Conservation (phyloP, 2,888 invertebrate species). For the Diloba caeruleocephala region DNA sequence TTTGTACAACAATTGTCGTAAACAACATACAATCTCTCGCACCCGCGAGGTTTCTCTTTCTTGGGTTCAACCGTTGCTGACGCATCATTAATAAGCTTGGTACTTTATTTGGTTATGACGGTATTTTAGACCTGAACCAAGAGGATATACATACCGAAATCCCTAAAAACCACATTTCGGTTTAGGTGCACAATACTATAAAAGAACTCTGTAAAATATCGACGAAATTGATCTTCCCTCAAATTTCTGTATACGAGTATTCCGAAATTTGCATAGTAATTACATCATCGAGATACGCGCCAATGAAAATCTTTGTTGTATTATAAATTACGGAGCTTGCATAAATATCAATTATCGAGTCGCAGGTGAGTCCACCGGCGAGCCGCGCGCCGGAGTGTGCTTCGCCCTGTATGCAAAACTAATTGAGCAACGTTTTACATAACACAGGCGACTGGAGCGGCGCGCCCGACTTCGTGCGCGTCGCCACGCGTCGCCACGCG, state of each 20-base stretch:
- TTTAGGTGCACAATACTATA: constrained; percentile 14
- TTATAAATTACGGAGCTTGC: constrained; percentile 34
- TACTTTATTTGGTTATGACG: no score
- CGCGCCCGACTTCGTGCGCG: not conserved
- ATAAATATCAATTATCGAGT: constrained; percentile 40
- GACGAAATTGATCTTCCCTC: constrained; percentile 10
- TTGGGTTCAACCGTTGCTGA: no score
- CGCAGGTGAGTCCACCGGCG: constrained; percentile 23
- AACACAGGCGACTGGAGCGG: not conserved
- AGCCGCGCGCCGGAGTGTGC: not conserved
- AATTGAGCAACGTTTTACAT: constrained; percentile 24
- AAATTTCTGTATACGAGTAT: constrained; percentile 8
- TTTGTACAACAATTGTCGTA: no score
- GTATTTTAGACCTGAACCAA: no score
- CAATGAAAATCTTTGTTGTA: constrained; percentile 27
- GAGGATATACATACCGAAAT: constrained; percentile 2
- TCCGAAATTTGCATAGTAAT: constrained; percentile 40
- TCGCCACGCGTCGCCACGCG: not conserved
- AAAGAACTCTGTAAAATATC: constrained; percentile 23
- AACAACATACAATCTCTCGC: no score
- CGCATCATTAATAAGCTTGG: no score
- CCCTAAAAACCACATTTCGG: constrained; percentile 17
- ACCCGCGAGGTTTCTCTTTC: no score
- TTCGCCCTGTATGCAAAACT: constrained; percentile 29
- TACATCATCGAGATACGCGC: constrained; percentile 21